Conservation (phyloP, 2,797 vertebrate species). For the Sebastes baramenuke region DNA sequence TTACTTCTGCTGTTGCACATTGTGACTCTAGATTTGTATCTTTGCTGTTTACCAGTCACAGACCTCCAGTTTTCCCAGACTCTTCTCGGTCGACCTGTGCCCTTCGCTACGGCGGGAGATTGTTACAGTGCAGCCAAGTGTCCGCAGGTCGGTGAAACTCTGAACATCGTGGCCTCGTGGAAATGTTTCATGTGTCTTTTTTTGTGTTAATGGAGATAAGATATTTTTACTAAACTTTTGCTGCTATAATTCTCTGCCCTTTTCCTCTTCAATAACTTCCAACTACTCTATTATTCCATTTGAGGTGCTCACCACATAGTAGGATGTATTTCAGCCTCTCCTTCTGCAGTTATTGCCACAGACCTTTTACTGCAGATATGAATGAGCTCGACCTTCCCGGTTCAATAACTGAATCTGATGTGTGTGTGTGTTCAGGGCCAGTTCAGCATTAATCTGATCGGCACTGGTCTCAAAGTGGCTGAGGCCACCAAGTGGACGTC, state of each 20-base stretch:
- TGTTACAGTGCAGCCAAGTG: slow-evolving; percentile 97
- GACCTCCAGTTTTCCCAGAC: slow-evolving; percentile 93
- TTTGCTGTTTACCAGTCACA: slow-evolving; percentile 84
- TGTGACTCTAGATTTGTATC: slow-evolving; percentile 43
- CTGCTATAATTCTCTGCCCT: neutral
- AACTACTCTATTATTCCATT: neutral
- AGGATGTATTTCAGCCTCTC: neutral
- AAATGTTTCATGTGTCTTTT: neutral
- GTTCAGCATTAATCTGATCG: slow-evolving; percentile 94
- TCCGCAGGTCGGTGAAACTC: slow-evolving; percentile 88
- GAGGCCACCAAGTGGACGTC: slow-evolving; percentile 90
- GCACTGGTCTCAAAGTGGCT: slow-evolving; percentile 91
- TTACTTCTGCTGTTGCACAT: slow-evolving; percentile 38
- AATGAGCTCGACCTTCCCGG: neutral
- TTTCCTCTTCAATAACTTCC: neutral
- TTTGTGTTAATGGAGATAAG: neutral
- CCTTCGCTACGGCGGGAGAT: slow-evolving; percentile 95
- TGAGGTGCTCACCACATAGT: neutral
- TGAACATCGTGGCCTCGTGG: neutral
- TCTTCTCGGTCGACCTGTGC: slow-evolving; percentile 87
- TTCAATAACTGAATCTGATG: neutral
- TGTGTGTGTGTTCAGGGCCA: slow-evolving; percentile 84
- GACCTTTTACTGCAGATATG: neutral
- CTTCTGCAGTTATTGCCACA: neutral
- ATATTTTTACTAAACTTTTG: neutral